Evolutionary conservation across 2,888 invertebrate genomes (phyloP), one percentile per base, ranked within the genome.

Genomic region (Macaria notata): DNA sequence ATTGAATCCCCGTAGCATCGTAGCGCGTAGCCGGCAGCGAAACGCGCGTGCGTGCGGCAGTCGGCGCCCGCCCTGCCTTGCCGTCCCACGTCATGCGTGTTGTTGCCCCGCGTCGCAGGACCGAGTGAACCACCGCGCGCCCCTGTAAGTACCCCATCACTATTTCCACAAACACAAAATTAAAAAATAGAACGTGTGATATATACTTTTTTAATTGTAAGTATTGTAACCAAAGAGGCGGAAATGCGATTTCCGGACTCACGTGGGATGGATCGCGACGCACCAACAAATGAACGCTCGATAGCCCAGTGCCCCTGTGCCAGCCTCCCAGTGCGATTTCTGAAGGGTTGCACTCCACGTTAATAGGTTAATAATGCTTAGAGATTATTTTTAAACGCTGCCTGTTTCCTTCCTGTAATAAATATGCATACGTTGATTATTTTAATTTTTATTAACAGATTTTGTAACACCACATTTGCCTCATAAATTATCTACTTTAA

Each of bases 231-330:
- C 3, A 36, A 36, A 36, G 33, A 36, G 53, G 57, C 68, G 73
- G 75, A 75, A 78, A 71, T 70, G 65, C 73, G 41, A 41, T 41
- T 41, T 41, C 41, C 41, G 29, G 57, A 76, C 78, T 77, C 88
- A 90, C 89, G 89, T 89, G 89, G 81, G 8, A 82, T 79, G 76
- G 68, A 78, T 83, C 78, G 78, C 82, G 84, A 83, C 85, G 83
- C 79, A 67, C 76, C 83, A 81, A 85, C 84, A 86, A 87, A 86
- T 87, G 86, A 87, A 79, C 81, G 86, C 83, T 90, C 89, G 84
- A 90, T 90, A 91, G 88, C 90, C 90, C 88, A 90, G 83, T 91
- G 90, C 90, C 90, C 90, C 90, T 90, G 85, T 90, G 38, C 38
- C 79, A 89, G 83, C 78, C 78, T 82, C 81, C 78, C 76, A 78